phyloP scores from a whole-genome alignment of 2,797 vertebrate genomes.

The Fundulus diaphanus region DNA sequence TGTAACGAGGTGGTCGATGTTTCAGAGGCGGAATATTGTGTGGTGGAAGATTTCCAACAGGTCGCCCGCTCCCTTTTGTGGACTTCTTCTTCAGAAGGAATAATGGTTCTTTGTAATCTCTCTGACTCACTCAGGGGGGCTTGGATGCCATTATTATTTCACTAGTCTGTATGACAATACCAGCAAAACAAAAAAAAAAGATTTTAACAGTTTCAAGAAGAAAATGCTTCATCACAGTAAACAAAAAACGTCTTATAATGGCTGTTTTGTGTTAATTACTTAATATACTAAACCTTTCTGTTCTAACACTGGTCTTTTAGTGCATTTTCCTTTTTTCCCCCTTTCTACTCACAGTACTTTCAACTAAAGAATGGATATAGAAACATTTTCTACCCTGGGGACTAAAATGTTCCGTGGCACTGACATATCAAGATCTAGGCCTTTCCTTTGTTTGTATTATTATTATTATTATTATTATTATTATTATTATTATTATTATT shows the following conservation, averaged over 20 bases:
- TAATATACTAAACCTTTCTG: slow-evolving; percentile 54
- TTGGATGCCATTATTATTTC: neutral
- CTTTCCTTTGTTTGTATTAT: neutral
- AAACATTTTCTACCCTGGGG: slow-evolving; percentile 34
- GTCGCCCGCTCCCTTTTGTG: neutral
- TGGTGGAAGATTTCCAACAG: neutral
- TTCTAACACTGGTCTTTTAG: slow-evolving; percentile 45
- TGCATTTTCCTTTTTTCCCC: neutral
- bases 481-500: slow-evolving; percentile 19
- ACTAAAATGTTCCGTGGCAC: slow-evolving; percentile 17
- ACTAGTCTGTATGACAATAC: neutral
- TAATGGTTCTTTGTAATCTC: neutral
- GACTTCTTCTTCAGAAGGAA: neutral
- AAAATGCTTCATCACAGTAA: neutral
- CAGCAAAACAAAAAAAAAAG: neutral
- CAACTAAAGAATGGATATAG: slow-evolving; percentile 41
- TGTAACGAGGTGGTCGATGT: neutral
- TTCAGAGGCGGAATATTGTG: neutral
- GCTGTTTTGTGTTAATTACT: slow-evolving; percentile 33
- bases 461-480: slow-evolving; percentile 21
- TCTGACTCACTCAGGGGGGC: neutral
- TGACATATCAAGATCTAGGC: slow-evolving; percentile 34
- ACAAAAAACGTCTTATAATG: neutral
- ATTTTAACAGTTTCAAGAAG: neutral
- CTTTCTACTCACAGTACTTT: slow-evolving; percentile 16